Evolutionary conservation across 2,797 vertebrate species (phyloP), one percentile per base, ranked within the genome.

Genomic region (Coluber constrictor): DNA sequence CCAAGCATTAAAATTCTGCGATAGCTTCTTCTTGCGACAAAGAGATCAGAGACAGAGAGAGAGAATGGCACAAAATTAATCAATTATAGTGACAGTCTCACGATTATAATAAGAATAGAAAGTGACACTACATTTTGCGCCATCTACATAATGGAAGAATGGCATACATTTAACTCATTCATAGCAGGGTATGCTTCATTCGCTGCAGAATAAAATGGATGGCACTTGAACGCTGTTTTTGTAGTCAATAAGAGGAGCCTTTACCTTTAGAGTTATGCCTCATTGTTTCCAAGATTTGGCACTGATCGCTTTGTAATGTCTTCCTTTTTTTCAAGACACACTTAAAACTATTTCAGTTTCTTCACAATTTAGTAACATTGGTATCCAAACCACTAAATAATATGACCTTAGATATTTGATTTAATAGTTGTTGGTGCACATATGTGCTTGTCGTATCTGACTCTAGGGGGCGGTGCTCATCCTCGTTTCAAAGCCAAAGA

Each of bases 11-110:
- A 95, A 96, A 96, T 96, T 96, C 94, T 93, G 92, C 90, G 94
- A 96, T 96, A 97, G 94, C 92, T 95, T 93, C 94, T 96, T 96
- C 93, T 94, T 95, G 91, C 93, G 94, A 96, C 95, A 96, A 96
- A 96, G 95, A 95, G 95, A 97, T 96, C 95, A 95, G 92, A 97
- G 93, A 96, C 96, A 97, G 57, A 90, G 91, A 93, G 87, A 97
- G 93, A 96, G 96, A 97, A 96, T 95, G 92, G 93, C 93, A 94
- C 88, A 95, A 97, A 96, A 97, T 95, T 96, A 96, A 97, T 96
- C 96, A 96, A 96, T 97, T 97, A 96, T 79, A 95, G 93, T 94
- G 94, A 95, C 95, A 95, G 93, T 93, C 95, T 96, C 95, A 95
- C 0, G 0, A 96, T 94, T 95, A 91, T 93, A 96, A 94, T 96